These are phyloP conservation scores for Hormiphora californensis DNA, from an alignment of 37 sponge, comb jelly and placozoan genomes.

Conservation along the genomic window DNA sequence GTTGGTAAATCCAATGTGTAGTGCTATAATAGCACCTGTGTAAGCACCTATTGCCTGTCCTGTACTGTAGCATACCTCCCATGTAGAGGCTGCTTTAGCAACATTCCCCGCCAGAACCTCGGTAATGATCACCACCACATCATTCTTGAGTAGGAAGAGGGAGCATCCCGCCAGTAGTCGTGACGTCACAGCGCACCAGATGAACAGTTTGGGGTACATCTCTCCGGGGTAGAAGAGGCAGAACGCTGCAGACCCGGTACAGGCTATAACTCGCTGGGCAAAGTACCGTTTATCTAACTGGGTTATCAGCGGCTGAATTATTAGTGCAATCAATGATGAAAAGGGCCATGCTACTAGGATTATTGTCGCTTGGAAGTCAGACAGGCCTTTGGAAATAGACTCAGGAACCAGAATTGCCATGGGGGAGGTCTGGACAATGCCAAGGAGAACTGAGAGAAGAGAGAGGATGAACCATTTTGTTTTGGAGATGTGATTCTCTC, in stretches of 20 bases:
- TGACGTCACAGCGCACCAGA: too few species aligned
- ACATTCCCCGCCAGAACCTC: not conserved
- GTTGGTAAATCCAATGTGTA: not conserved
- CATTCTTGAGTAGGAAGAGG: conserved; percentile 29
- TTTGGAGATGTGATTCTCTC: too few species aligned
- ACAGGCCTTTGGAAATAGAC: not conserved
- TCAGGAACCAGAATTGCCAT: not conserved
- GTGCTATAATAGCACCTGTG: not conserved
- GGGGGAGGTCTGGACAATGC: not conserved
- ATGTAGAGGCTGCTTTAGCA: not conserved
- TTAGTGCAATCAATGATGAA: not conserved
- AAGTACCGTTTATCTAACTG: too few species aligned
- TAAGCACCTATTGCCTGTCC: not conserved
- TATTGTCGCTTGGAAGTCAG: not conserved
- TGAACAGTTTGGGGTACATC: too few species aligned
- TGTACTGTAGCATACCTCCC: not conserved
- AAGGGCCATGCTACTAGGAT: conserved; percentile 9
- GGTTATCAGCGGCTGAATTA: not conserved
- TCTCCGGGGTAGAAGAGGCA: too few species aligned
- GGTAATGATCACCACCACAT: not conserved
- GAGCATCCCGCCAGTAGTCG: not conserved
- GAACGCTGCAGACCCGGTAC: too few species aligned
- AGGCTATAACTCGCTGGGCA: too few species aligned
- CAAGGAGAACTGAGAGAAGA: not conserved
- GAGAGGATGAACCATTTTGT: too few species aligned